phyloP scores from a whole-genome alignment of 2,113 vertebrate species.

The Lampris incognitus region DNA sequence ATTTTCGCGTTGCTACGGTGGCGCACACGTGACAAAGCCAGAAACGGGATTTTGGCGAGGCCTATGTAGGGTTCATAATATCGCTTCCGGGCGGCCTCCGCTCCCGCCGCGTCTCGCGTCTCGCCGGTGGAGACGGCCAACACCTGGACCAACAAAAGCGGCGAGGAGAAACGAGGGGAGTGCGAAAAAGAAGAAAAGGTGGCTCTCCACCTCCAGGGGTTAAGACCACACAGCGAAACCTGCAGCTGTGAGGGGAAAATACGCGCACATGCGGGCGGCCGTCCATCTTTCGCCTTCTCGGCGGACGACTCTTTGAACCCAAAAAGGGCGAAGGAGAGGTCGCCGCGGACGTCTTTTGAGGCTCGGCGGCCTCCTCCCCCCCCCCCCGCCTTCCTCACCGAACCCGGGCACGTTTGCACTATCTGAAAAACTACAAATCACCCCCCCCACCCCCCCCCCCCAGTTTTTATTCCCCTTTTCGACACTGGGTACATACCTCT shows the following conservation, averaged over 20 bases:
- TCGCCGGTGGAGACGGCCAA: conserved; percentile 4
- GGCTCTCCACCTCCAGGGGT: conserved; percentile 45
- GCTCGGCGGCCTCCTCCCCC: background rate
- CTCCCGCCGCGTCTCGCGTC: conserved; percentile 5
- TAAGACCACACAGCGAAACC: conserved; percentile 31
- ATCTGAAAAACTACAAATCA: conserved; percentile 5
- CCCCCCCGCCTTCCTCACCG: background rate
- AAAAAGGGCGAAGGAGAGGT: background rate
- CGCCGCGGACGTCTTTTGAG: background rate
- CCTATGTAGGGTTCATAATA: too few relatives aligned
- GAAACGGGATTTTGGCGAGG: too few relatives aligned
- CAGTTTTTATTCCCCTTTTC: conserved; percentile 25
- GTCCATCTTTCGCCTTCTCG: conserved; percentile 13
- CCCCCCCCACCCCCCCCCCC: conserved; percentile 30
- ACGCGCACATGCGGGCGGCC: conserved; percentile 43
- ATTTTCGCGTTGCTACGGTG: too few relatives aligned
- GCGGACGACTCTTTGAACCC: conserved; percentile 18
- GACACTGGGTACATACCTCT: conserved; percentile 44
- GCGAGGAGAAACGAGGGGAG: conserved; percentile 4
- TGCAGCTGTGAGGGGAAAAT: conserved; percentile 29
- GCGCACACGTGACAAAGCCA: too few relatives aligned
- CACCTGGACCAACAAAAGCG: conserved; percentile 65
- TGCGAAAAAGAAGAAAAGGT: conserved; percentile 38
- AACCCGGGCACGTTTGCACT: conserved; percentile 5
- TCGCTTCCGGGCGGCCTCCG: too few relatives aligned